These are phyloP conservation scores for Mola mola DNA, from an alignment of 2,113 vertebrate genomes.

Conservation along the genomic window DNA sequence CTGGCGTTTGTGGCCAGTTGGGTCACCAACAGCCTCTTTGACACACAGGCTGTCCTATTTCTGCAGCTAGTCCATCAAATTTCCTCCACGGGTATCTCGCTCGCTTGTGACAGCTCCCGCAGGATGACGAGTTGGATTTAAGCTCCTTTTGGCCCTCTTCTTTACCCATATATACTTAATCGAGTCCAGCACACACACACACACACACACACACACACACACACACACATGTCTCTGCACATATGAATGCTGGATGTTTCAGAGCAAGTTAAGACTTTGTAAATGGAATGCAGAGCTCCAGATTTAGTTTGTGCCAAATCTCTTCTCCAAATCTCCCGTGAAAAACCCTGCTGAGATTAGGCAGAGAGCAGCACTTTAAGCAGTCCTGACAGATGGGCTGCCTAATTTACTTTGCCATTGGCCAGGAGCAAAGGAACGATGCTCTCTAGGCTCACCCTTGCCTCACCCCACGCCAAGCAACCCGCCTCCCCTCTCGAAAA, in stretches of 20 bases:
- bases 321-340: constrained; percentile 68
- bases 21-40: not conserved
- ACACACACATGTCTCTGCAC: constrained; percentile 1
- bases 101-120: constrained; percentile 4
- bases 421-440: constrained; percentile 53
- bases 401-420: constrained; percentile 79
- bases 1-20: no score
- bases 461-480: constrained; percentile 34
- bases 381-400: constrained; percentile 76
- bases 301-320: constrained; percentile 67
- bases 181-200: not conserved
- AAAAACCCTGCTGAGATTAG: constrained; percentile 73
- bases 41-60: constrained; percentile 23
- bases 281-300: constrained; percentile 44
- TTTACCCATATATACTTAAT: constrained; percentile 15
- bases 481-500: constrained; percentile 37
- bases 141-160: constrained; percentile 21
- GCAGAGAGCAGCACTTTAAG: constrained; percentile 66
- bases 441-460: constrained; percentile 38
- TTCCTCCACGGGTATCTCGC: constrained; percentile 11
- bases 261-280: constrained; percentile 2
- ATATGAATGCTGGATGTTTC: constrained; percentile 27
- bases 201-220: not conserved
- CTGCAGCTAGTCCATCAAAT: not conserved
- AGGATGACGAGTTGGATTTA: constrained; percentile 17